Percentiles rank a stretch among this genome's conserved stretches.
Evolutionary conservation across 2,888 invertebrate genomes (phyloP).

Genomic region (Phaedon cochleariae): DNA sequence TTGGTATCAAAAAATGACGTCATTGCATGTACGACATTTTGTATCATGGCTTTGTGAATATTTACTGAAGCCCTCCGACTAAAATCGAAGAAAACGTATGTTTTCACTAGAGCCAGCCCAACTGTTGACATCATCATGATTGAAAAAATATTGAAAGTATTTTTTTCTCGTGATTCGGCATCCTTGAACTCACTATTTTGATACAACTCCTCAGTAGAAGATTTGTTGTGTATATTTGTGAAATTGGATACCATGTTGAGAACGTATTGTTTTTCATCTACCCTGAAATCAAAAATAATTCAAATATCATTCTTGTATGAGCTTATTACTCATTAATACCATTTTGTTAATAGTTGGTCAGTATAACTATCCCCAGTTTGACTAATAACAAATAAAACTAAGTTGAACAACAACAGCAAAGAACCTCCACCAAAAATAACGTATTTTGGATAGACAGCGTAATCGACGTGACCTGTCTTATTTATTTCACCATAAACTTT

Average conservation of each 20-base stretch:
- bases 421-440: constrained; percentile 48
- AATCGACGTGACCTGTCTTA: constrained; percentile 47
- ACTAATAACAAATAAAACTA: constrained; percentile 37
- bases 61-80: constrained; percentile 72
- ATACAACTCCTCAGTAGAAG: neutral
- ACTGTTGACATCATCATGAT: constrained; percentile 35
- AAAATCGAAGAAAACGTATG: constrained; percentile 74
- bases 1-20: constrained; percentile 53
- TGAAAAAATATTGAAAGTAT: constrained; percentile 40
- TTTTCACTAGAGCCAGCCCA: constrained; percentile 33
- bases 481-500: constrained; percentile 50
- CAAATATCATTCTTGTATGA: neutral
- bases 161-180: constrained; percentile 26
- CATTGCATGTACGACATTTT: constrained; percentile 45
- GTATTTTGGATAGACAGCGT: constrained; percentile 48
- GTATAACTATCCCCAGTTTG: constrained; percentile 46
- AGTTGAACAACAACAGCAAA: constrained; percentile 36
- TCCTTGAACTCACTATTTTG: constrained; percentile 21
- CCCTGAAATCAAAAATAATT: constrained; percentile 35
- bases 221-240: neutral
- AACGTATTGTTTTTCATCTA: constrained; percentile 41
- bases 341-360: constrained; percentile 48
- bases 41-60: constrained; percentile 49
- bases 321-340: constrained; percentile 32
- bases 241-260: constrained; percentile 29